phyloP scores from a whole-genome alignment of 2,888 invertebrate genomes.

The Thumatha senex region DNA sequence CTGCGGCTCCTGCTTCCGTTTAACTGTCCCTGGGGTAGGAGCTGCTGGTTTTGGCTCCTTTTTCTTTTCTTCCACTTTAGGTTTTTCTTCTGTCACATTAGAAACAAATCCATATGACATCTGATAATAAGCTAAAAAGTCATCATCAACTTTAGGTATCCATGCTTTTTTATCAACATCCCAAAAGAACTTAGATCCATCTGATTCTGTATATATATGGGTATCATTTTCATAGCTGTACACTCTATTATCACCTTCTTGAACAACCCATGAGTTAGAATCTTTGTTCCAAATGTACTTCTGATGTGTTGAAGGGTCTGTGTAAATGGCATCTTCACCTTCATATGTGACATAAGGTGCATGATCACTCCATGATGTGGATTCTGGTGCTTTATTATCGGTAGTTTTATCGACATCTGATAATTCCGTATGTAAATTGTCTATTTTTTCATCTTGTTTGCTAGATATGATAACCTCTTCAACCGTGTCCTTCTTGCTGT shows the following conservation, averaged over 20 bases:
- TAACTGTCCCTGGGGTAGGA: slow-evolving; percentile 67
- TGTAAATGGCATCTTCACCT: slow-evolving; percentile 88
- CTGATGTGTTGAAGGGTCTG: slow-evolving; percentile 87
- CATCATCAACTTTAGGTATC: slow-evolving; percentile 98
- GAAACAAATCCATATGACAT: slow-evolving; percentile 95
- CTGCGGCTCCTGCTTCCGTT: slow-evolving; percentile 84
- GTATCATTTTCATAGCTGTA: slow-evolving; percentile 91
- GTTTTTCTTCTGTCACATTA: slow-evolving; percentile 68
- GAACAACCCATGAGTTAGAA: slow-evolving; percentile 76
- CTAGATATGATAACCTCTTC: slow-evolving; percentile 6
- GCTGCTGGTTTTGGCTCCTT: slow-evolving; percentile 61
- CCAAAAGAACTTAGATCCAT: slow-evolving; percentile 96
- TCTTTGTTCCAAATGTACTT: slow-evolving; percentile 86
- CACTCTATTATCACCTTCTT: slow-evolving; percentile 59
- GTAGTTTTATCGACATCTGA: slow-evolving; percentile 3
- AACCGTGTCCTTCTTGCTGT: slow-evolving; percentile 2
- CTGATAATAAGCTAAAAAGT: slow-evolving; percentile 98
- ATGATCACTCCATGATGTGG: slow-evolving; percentile 67
- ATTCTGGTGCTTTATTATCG: slow-evolving; percentile 7
- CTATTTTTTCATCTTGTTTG: slow-evolving; percentile 7
- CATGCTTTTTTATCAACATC: slow-evolving; percentile 95
- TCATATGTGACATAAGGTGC: slow-evolving; percentile 87
- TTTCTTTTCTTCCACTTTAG: slow-evolving; percentile 57
- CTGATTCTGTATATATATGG: slow-evolving; percentile 91
- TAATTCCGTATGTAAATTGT: not conserved